phyloP scores from a whole-genome alignment of 1,140 invertebrate species.

The Drosophila micromelanica region DNA sequence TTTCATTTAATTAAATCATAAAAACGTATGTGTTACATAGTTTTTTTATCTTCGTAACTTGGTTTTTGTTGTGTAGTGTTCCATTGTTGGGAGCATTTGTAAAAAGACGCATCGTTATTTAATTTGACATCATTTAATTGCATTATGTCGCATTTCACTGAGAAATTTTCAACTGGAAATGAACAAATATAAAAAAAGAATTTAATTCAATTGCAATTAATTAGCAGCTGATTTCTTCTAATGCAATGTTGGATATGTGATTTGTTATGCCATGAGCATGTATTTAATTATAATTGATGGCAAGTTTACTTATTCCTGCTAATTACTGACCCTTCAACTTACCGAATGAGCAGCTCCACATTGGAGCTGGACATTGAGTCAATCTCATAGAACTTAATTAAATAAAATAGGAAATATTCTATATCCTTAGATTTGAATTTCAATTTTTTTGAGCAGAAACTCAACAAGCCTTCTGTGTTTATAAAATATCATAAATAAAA shows the following conservation, averaged over 20 bases:
- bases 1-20: not conserved
- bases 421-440: no score
- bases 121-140: slow-evolving; percentile 71
- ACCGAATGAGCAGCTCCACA: no score
- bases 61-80: slow-evolving; percentile 37
- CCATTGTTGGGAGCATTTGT: slow-evolving; percentile 4
- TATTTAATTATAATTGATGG: slow-evolving; percentile 1
- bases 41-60: not conserved
- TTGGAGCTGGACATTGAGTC: no score
- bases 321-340: no score
- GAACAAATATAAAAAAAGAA: slow-evolving; percentile 11
- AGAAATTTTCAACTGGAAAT: slow-evolving; percentile 47
- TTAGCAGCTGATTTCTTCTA: slow-evolving; percentile 22
- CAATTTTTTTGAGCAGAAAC: no score
- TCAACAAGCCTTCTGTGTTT: no score
- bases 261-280: not conserved
- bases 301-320: no score
- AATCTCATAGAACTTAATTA: no score
- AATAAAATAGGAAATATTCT: no score
- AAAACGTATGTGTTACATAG: not conserved
- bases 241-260: slow-evolving; percentile 12
- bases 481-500: no score
- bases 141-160: slow-evolving; percentile 44
- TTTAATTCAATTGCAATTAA: slow-evolving; percentile 39
- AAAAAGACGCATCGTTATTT: slow-evolving; percentile 65